Evolutionary conservation across 2,797 vertebrate species (phyloP).

Genomic region (Echiichthys vipera): DNA sequence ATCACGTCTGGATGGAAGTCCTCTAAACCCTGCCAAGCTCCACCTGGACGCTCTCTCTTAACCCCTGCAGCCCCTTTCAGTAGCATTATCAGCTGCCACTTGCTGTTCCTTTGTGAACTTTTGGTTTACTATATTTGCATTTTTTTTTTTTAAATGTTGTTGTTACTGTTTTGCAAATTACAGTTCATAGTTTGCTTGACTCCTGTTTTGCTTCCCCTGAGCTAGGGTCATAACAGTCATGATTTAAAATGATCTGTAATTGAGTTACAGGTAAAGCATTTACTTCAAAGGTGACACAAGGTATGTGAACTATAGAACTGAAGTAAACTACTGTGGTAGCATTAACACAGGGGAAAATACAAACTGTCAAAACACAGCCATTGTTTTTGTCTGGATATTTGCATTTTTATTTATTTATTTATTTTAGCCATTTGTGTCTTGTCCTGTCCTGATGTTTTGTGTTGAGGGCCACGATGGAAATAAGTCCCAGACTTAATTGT

Average conservation of each 20-base stretch:
- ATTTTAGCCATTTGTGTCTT: too few relatives aligned
- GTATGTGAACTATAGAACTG: neutral
- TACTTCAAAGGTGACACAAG: conserved; percentile 4
- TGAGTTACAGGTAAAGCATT: neutral
- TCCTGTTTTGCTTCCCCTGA: neutral
- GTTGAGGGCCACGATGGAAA: too few relatives aligned
- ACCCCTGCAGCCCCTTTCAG: neutral
- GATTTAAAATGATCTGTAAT: neutral
- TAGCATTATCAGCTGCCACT: neutral
- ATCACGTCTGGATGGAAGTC: too few relatives aligned
- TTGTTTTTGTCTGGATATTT: too few relatives aligned
- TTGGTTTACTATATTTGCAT: neutral
- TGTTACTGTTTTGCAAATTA: neutral
- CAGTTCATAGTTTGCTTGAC: neutral
- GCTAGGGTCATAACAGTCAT: neutral
- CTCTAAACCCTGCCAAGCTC: too few relatives aligned
- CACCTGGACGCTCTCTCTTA: neutral
- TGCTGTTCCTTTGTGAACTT: neutral
- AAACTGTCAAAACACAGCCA: neutral
- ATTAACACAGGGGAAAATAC: neutral
- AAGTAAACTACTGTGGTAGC: neutral
- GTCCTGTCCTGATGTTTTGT: too few relatives aligned
- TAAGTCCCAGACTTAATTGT: too few relatives aligned
- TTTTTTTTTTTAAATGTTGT: neutral
- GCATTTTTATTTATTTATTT: too few relatives aligned